A percentile compares a stretch with the other conserved stretches of the same genome.
phyloP scores from a whole-genome alignment of 37 sponge, comb jelly and placozoan genomes.

The Diacarnus erythraeanus region DNA sequence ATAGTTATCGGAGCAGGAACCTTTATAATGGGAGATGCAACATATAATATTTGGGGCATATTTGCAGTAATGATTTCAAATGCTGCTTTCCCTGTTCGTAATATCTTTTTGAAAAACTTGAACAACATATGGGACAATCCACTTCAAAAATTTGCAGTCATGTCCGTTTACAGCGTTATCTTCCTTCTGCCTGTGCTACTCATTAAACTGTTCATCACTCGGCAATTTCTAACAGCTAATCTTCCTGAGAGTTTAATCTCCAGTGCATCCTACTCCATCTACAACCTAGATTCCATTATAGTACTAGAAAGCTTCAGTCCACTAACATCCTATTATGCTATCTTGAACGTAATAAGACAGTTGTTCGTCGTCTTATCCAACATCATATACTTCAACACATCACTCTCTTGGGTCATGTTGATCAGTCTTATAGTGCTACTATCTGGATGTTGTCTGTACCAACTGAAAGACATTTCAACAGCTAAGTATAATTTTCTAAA shows the following conservation, averaged over 20 bases:
- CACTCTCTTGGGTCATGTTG: neutral
- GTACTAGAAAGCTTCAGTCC: neutral
- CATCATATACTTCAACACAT: neutral
- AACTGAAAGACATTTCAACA: neutral
- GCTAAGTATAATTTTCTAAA: too few species aligned
- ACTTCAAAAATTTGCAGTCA: neutral
- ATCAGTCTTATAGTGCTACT: neutral
- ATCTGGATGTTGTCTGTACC: neutral
- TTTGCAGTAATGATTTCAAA: neutral
- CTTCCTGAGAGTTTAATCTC: neutral
- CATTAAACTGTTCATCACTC: neutral
- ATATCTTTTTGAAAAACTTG: neutral
- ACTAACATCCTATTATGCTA: neutral
- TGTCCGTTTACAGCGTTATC: conserved; percentile 1
- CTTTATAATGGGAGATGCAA: neutral
- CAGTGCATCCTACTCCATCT: neutral
- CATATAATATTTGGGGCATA: neutral
- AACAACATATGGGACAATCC: neutral
- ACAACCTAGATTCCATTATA: neutral
- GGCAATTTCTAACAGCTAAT: neutral
- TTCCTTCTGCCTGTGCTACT: neutral
- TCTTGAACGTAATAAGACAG: neutral
- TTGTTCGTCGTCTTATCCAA: neutral
- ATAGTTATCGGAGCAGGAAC: neutral
- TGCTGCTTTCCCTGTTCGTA: neutral